Base-by-base conservation (phyloP, 1,140 invertebrate genomes). In the Drosophila trapezifrons region DNA sequence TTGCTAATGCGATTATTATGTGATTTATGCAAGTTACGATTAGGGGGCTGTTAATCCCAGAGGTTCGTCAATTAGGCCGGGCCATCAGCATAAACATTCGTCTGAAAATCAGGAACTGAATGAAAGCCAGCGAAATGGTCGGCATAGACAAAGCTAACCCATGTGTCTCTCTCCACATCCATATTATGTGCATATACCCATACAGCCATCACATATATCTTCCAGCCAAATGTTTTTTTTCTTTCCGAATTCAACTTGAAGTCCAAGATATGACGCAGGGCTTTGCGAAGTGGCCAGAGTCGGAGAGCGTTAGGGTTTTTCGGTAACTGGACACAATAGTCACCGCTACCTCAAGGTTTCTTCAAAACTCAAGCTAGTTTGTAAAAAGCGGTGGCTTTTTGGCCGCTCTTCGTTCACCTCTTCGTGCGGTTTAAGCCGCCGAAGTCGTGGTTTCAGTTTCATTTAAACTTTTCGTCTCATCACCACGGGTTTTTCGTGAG, bases 311-410 rank as follows among this genome's bases (percentile, higher is more conserved):
- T 73, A 57, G 51, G 60, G 38, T 63, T 64, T 69, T 60, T 55
- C 20, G 69, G 69, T 42, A 47, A 70, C 56, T 58, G 42, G 49
- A 56, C 62, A 67, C 60, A 78, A 54, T 67, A 79, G 73, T 63
- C 75, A 71, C 55, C 62, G 74, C 63, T 76, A 71, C 40, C 71
- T 76, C 78, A 86, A 86, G 83, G 83, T 87, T 86, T 76, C 52
- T 58, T 40, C 25, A 72, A 84, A 52, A 64, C 27, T 59, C 58
- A 81, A 81, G 67, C 62, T 22, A 51, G 51, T 80, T 74, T 54
- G 37, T 65, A 45, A 66, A 46, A 47, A 70, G 22, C 40, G 18
- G 62, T 70, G 58, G 47, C 70, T 65, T n/a, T 13, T n/a, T 25
- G 46, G 38, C 42, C 29, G 62, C 49, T 65, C 79, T 70, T 47